Percentiles rank a stretch among this genome's conserved stretches.
phyloP scores from a whole-genome alignment of 2,113 vertebrate genomes.

The Mirza zaza region DNA sequence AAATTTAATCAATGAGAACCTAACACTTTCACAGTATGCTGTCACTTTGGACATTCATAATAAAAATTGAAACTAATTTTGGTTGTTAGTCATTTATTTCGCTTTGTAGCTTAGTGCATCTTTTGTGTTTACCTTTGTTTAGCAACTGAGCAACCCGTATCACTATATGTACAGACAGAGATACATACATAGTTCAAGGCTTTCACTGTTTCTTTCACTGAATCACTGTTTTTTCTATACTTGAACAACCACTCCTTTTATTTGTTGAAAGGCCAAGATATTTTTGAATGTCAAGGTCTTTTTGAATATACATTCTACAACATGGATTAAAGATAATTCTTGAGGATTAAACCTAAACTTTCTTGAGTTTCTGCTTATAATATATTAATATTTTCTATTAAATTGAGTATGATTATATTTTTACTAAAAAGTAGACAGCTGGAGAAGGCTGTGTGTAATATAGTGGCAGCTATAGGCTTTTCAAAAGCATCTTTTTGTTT shows the following conservation, averaged over 20 bases:
- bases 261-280: background rate
- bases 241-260: background rate
- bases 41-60: slow-evolving; percentile 84
- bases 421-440: background rate
- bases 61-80: slow-evolving; percentile 80
- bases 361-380: background rate
- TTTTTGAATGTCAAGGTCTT: background rate
- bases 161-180: background rate
- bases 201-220: background rate
- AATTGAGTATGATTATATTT: background rate
- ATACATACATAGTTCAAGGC: background rate
- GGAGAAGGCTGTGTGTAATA: background rate
- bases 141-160: fast-evolving
- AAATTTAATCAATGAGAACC: slow-evolving; percentile 76
- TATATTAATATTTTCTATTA: background rate
- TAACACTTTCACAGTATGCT: slow-evolving; percentile 76
- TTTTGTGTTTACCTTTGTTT: background rate
- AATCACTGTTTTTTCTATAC: background rate
- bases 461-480: background rate
- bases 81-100: slow-evolving; percentile 76
- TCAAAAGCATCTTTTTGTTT: background rate
- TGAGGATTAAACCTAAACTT: background rate
- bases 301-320: background rate
- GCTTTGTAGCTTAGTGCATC: slow-evolving; percentile 4
- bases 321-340: background rate